Conservation (phyloP, 2,888 invertebrate genomes). For the Sinotaia quadrata region DNA sequence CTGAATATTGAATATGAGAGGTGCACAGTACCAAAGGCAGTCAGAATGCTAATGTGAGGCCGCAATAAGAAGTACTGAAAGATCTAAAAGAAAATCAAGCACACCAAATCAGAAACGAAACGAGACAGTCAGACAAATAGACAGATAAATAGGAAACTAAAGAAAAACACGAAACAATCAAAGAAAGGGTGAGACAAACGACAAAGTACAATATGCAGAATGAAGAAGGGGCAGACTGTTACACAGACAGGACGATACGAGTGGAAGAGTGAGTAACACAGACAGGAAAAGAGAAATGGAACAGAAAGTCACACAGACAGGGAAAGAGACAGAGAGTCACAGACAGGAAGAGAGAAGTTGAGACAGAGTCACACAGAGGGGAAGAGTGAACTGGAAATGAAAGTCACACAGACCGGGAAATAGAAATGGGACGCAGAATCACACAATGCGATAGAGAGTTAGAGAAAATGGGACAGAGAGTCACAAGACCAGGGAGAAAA, state of each 20-base stretch:
- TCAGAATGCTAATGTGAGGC: too few relatives aligned
- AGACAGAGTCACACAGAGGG: neutral
- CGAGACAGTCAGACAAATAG: neutral
- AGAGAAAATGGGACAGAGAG: neutral
- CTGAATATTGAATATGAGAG: neutral
- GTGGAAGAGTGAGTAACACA: neutral
- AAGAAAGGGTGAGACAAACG: neutral
- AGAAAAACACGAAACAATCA: neutral
- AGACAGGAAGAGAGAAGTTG: conserved; percentile 1
- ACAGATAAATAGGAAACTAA: neutral
- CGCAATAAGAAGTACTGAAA: too few relatives aligned
- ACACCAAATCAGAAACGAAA: neutral
- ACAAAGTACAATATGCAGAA: neutral
- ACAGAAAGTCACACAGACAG: conserved; percentile 1
- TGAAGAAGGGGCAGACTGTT: neutral
- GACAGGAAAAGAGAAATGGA: neutral
- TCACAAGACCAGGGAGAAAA: too few relatives aligned
- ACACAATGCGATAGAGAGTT: neutral
- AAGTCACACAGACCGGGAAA: neutral
- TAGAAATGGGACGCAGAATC: neutral
- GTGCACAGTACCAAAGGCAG: neutral
- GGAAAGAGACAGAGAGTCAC: neutral
- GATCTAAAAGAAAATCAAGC: too few relatives aligned
- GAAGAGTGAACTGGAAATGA: too few relatives aligned
- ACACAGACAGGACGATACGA: conserved; percentile 4